Percentiles rank a stretch among this genome's conserved stretches.
Conservation (phyloP, 1,140 invertebrate genomes). For the Venturia canescens region DNA sequence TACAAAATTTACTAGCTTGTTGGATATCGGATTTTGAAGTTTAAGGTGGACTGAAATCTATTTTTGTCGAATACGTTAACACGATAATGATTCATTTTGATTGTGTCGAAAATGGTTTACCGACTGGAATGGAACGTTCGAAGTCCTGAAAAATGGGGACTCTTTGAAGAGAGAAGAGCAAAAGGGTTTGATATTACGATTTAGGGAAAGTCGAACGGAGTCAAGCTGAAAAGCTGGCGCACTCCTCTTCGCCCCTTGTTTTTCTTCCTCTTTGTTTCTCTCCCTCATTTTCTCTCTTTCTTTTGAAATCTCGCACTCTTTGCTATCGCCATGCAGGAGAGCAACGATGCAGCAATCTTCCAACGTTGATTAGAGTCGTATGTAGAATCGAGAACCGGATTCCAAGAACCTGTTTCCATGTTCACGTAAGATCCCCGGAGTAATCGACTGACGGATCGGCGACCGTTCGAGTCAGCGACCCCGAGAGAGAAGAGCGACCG, state of each 20-base stretch:
- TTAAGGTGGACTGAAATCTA: no score
- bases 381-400: constrained; percentile 78
- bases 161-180: not conserved
- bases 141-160: no score
- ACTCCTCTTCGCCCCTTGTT: not conserved
- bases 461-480: constrained; percentile 77
- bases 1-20: no score
- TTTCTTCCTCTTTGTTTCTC: not conserved
- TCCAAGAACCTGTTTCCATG: constrained; percentile 78
- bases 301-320: constrained; percentile 9
- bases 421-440: constrained; percentile 78
- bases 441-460: constrained; percentile 78
- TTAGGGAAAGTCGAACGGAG: not conserved
- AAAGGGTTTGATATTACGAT: not conserved
- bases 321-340: constrained; percentile 28
- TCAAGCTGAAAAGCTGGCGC: not conserved
- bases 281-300: not conserved
- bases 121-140: no score
- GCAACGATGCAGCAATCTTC: constrained; percentile 76
- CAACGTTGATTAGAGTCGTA: constrained; percentile 78
- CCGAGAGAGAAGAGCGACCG: constrained; percentile 64
- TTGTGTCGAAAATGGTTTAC: no score
- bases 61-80: no score
- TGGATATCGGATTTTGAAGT: no score
- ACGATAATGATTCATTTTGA: no score